Conservation (phyloP, 2,797 vertebrate species). For the Amazona finschi region DNA sequence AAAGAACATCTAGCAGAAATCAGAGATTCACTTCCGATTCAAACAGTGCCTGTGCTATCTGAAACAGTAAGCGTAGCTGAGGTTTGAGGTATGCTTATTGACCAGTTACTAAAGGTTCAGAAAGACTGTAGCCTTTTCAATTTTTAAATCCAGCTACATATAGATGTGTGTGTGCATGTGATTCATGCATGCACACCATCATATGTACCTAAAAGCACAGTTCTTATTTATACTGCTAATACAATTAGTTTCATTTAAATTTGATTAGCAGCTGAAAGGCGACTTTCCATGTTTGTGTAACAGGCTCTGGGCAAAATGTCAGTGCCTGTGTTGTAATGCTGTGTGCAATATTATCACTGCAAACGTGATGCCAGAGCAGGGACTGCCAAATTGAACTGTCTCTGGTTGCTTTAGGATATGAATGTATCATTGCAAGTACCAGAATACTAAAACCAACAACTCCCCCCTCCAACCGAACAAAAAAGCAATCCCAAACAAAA, state of each 20-base stretch:
- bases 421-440: background rate
- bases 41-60: background rate
- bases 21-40: background rate
- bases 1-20: background rate
- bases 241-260: background rate
- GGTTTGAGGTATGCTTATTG: background rate
- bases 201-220: background rate
- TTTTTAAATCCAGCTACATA: background rate
- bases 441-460: background rate
- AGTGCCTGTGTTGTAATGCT: background rate
- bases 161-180: fast-evolving
- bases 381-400: background rate
- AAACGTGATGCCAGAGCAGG: background rate
- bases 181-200: background rate
- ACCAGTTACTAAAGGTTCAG: background rate
- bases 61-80: background rate
- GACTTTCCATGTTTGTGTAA: background rate
- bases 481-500: background rate
- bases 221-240: background rate
- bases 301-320: background rate
- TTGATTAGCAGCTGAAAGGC: background rate
- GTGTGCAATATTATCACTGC: background rate
- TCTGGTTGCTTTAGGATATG: background rate
- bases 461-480: background rate
- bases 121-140: background rate